These are phyloP conservation scores for Cosmia trapezina DNA, from an alignment of 2,888 invertebrate genomes.

Conservation along the genomic window DNA sequence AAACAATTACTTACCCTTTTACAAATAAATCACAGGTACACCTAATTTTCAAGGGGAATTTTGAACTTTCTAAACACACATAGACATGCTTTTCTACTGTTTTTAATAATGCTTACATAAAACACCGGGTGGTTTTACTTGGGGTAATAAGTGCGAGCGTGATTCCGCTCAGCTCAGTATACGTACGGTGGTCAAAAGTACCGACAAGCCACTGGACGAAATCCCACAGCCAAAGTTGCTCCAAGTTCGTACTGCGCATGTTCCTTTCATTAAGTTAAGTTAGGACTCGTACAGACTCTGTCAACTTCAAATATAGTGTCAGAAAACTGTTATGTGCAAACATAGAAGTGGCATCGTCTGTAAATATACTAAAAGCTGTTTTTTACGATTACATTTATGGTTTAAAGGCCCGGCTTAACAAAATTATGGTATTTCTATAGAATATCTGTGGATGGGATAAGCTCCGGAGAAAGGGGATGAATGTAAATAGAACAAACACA, in stretches of 20 bases:
- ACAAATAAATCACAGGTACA: slow-evolving; percentile 79
- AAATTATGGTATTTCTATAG: slow-evolving; percentile 49
- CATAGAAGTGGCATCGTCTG: slow-evolving; percentile 3
- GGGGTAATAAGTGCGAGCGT: slow-evolving; percentile 73
- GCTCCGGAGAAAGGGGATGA: slow-evolving; percentile 33
- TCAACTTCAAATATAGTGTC: slow-evolving; percentile 38
- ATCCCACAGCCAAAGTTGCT: slow-evolving; percentile 60
- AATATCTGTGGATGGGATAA: slow-evolving; percentile 40
- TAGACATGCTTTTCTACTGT: slow-evolving; percentile 84
- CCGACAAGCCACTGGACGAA: slow-evolving; percentile 78
- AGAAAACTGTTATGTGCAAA: not conserved
- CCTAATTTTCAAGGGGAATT: slow-evolving; percentile 78
- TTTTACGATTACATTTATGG: slow-evolving; percentile 54
- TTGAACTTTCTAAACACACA: slow-evolving; percentile 84
- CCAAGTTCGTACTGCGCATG: slow-evolving; percentile 70
- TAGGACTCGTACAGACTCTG: slow-evolving; percentile 61
- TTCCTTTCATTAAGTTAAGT: slow-evolving; percentile 64
- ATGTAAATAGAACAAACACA: slow-evolving; percentile 48
- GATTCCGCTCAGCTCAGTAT: slow-evolving; percentile 61
- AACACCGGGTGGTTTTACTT: slow-evolving; percentile 82
- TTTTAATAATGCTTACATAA: slow-evolving; percentile 86
- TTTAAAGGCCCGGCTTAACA: slow-evolving; percentile 29
- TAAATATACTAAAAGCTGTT: slow-evolving; percentile 36
- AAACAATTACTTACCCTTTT: slow-evolving; percentile 82
- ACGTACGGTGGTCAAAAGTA: slow-evolving; percentile 75